Conservation (phyloP, 2,113 vertebrate species). For the Cyprinodon tularosa region DNA sequence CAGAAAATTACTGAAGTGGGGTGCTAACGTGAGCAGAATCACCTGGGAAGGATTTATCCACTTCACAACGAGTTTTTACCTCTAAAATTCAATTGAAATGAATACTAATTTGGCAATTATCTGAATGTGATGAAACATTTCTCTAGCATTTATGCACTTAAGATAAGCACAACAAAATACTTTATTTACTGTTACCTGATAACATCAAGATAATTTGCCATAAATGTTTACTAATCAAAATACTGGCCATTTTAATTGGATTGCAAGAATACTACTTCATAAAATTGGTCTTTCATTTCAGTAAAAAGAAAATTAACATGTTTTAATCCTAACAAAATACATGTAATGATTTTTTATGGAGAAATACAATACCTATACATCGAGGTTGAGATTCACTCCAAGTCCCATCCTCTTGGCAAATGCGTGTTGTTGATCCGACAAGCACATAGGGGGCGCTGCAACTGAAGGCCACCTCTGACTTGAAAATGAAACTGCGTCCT, state of each 20-base stretch:
- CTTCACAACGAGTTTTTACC: neutral
- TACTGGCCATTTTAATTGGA: neutral
- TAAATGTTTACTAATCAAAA: neutral
- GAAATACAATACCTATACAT: constrained; percentile 86
- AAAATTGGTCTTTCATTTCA: no score
- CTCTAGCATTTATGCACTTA: neutral
- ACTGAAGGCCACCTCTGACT: constrained; percentile 91
- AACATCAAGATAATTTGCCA: neutral
- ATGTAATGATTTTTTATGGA: neutral
- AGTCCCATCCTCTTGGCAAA: constrained; percentile 90
- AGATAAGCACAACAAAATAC: neutral
- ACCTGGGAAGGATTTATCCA: neutral
- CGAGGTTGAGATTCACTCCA: constrained; percentile 94
- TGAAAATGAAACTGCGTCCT: constrained; percentile 97
- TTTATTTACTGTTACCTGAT: neutral
- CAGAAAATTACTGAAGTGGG: constrained; percentile 28
- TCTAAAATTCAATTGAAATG: neutral
- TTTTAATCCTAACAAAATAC: neutral
- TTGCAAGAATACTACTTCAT: no score
- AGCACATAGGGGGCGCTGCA: constrained; percentile 87
- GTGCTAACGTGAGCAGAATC: constrained; percentile 27
- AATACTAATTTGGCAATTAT: neutral
- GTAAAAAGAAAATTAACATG: neutral
- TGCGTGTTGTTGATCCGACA: constrained; percentile 89
- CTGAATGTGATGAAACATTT: constrained; percentile 1